phyloP scores from a whole-genome alignment of 2,113 vertebrate species.

The Cephalopholis sonnerati region DNA sequence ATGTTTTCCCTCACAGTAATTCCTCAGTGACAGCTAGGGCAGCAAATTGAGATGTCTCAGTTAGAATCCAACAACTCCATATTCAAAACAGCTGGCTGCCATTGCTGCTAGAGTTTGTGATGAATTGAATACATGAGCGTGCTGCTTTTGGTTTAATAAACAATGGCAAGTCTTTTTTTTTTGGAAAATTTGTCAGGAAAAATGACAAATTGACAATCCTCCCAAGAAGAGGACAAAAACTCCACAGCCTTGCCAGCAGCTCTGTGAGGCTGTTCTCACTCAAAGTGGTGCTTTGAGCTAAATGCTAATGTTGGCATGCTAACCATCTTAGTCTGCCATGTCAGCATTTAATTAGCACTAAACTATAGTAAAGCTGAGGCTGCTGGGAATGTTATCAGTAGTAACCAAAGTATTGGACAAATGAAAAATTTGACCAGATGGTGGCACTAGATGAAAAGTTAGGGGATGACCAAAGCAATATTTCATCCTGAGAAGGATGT shows the following conservation, averaged over 20 bases:
- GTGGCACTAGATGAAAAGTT: not conserved
- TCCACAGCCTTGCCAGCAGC: not conserved
- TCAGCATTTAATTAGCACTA: not conserved
- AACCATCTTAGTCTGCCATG: not conserved
- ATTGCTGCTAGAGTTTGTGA: slow-evolving; percentile 27
- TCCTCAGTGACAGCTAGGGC: slow-evolving; percentile 70
- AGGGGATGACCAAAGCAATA: not conserved
- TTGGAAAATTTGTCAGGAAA: slow-evolving; percentile 31
- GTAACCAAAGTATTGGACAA: not conserved
- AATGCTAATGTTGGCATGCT: not conserved
- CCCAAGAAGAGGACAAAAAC: not conserved
- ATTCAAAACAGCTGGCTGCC: slow-evolving; percentile 64
- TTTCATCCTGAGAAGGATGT: not conserved
- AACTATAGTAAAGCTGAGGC: not conserved
- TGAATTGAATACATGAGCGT: slow-evolving; percentile 26
- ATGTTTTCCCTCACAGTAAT: slow-evolving; percentile 70
- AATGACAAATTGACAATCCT: slow-evolving; percentile 18
- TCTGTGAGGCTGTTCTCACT: not conserved
- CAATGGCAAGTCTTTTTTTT: slow-evolving; percentile 43
- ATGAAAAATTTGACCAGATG: not conserved
- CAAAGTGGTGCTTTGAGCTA: not conserved
- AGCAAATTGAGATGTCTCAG: slow-evolving; percentile 72
- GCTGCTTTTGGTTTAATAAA: slow-evolving; percentile 42
- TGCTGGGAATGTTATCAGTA: not conserved
- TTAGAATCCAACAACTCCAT: slow-evolving; percentile 50